These are phyloP conservation scores for Potamilus streckersoni DNA, from an alignment of 1,140 invertebrate species.

Conservation along the genomic window DNA sequence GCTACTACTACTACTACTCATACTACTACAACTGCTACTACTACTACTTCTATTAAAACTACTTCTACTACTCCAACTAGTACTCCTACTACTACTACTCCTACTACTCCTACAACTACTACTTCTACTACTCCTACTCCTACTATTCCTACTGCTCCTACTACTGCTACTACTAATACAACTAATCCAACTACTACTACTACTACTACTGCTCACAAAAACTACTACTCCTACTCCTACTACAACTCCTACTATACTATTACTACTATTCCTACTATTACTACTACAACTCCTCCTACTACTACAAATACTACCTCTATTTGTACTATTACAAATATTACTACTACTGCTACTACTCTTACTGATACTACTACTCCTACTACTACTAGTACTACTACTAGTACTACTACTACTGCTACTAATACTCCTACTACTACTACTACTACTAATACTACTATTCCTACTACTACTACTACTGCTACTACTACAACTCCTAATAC, in stretches of 20 bases:
- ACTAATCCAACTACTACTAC: conserved; percentile 5
- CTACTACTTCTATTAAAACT: conserved; percentile 1
- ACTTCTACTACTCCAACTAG: conserved; percentile 3
- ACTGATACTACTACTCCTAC: conserved; percentile 2
- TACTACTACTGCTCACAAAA: neutral
- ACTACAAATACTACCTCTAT: conserved; percentile 2
- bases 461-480: conserved; percentile 9
- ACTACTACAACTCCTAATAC: conserved; percentile 1
- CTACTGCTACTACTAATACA: conserved; percentile 7
- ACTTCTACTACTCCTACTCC: conserved; percentile 5
- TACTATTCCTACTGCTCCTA: neutral
- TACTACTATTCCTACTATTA: conserved; percentile 4
- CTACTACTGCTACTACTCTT: conserved; percentile 2
- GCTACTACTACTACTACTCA: conserved; percentile 7
- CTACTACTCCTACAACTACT: conserved; percentile 6
- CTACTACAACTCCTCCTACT: conserved; percentile 2
- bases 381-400: conserved; percentile 3
- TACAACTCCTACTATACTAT: neutral
- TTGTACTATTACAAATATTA: conserved; percentile 1
- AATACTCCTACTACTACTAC: conserved; percentile 6
- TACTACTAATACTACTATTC: conserved; percentile 2
- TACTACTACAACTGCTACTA: conserved; percentile 5
- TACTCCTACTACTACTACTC: conserved; percentile 3
- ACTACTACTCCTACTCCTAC: conserved; percentile 3
- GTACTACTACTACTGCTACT: conserved; percentile 4